A percentile compares a stretch with the other conserved stretches of the same genome.
These are phyloP conservation scores for Leiothrix lutea DNA, from an alignment of 2,113 vertebrate genomes.

Conservation along the genomic window DNA sequence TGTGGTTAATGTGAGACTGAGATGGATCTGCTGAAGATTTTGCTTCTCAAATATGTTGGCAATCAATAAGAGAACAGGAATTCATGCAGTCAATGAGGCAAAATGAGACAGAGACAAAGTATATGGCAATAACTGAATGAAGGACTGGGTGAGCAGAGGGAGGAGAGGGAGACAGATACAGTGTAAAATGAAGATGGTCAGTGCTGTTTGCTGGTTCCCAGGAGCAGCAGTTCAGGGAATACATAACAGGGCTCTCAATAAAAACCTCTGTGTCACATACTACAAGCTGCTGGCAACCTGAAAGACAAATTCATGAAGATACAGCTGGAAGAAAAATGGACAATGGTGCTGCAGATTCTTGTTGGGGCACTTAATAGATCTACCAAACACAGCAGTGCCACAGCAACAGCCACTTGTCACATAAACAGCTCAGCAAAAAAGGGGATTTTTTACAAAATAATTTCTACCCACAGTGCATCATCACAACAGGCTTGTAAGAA, in stretches of 20 bases:
- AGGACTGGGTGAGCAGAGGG: not conserved
- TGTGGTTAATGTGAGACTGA: not conserved
- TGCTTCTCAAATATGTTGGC: not conserved
- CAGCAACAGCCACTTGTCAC: not conserved
- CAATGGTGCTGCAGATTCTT: not conserved
- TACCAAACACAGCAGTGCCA: not conserved
- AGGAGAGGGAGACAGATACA: not conserved
- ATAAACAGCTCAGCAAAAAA: not conserved
- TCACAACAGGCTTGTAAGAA: not conserved
- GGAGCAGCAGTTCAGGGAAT: not conserved
- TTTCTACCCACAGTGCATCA: not conserved
- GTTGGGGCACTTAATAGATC: not conserved
- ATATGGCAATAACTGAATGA: not conserved
- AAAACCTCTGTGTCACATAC: not conserved
- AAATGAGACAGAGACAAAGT: not conserved
- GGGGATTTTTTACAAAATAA: not conserved
- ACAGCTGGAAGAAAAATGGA: not conserved
- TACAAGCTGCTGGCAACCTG: not conserved
- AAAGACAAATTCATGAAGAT: constrained; percentile 1
- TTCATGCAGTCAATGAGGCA: not conserved
- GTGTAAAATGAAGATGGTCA: not conserved
- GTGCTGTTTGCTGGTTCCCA: not conserved
- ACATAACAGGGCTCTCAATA: not conserved
- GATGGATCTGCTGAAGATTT: not conserved
- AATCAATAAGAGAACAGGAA: not conserved